Evolutionary conservation across 2,113 vertebrate genomes (phyloP), one percentile per base, ranked within the genome.

Genomic region (Pygoscelis antarcticus): DNA sequence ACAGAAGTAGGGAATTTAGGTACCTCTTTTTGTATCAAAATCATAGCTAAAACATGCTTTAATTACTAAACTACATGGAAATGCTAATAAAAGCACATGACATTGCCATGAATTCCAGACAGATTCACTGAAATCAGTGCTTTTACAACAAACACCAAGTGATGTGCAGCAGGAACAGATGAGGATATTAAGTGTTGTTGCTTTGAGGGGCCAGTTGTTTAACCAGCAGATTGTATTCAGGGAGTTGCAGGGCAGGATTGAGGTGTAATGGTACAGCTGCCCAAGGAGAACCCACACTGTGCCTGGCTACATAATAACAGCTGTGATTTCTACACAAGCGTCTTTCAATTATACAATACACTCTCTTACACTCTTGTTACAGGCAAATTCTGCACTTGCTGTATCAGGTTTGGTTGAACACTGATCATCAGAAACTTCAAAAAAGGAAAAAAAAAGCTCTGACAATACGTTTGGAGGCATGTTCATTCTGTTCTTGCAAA

Each of bases 1-100:
- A 29, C 47, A 47, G 32, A 58, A 85, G 25, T 3, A 81, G 17
- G 18, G 52, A 86, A 88, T 62, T 69, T 57, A 65, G 29, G 46
- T 57, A 83, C 23, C 74, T n/a, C 36, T 72, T 95, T 77, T 66
- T 71, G 7, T 75, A 85, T 92, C 86, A 93, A 88, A 95, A 95
- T 57, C 40, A 85, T 9, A 88, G 17, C 54, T 91, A 62, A 95
- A 92, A 76, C 47, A 76, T 78, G 47, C 22, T 62, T 95, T 85
- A 96, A 89, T 95, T 94, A 94, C 66, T 90, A 83, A 85, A 64
- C 71, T 32, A 81, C 17, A 93, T 14, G 12, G 76, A 74, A 87
- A 92, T 19, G 58, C 42, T 66, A 90, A 92, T 78, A 85, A 79
- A 71, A 91, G 62, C 34, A 76, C 38, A 44, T 21, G 15, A 64